A percentile compares a stretch with the other conserved stretches of the same genome.
phyloP scores from a whole-genome alignment of 2,797 vertebrate species.

The Mormyrus proboscirostris region DNA sequence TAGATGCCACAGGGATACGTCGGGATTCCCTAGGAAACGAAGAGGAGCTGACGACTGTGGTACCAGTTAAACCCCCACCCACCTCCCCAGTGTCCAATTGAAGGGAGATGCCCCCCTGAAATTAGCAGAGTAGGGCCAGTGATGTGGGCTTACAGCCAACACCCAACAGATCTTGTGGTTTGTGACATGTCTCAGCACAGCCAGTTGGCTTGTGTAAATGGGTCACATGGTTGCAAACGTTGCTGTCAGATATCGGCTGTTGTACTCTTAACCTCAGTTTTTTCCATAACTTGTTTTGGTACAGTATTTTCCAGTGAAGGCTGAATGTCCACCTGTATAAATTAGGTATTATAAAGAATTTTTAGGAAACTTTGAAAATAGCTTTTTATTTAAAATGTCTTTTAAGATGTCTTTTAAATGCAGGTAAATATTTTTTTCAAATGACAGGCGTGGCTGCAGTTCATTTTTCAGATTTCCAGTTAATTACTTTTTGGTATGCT shows the following conservation, averaged over 20 bases:
- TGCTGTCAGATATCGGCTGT: background rate
- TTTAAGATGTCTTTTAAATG: background rate
- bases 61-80: background rate
- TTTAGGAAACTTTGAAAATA: background rate
- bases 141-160: background rate
- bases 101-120: background rate
- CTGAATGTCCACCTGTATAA: background rate
- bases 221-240: background rate
- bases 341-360: background rate
- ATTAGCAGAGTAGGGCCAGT: background rate
- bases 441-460: background rate
- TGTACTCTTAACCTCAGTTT: background rate
- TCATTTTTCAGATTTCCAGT: background rate
- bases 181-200: background rate
- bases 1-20: background rate
- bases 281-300: no score
- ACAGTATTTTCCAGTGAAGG: background rate
- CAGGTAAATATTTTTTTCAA: background rate
- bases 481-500: background rate
- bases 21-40: background rate
- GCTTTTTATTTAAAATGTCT: background rate
- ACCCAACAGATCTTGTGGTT: background rate
- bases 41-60: background rate
- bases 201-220: background rate
- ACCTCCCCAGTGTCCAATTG: background rate